These are phyloP conservation scores for Otolemur garnettii DNA, from an alignment of 2,113 vertebrate genomes.

Conservation along the genomic window DNA sequence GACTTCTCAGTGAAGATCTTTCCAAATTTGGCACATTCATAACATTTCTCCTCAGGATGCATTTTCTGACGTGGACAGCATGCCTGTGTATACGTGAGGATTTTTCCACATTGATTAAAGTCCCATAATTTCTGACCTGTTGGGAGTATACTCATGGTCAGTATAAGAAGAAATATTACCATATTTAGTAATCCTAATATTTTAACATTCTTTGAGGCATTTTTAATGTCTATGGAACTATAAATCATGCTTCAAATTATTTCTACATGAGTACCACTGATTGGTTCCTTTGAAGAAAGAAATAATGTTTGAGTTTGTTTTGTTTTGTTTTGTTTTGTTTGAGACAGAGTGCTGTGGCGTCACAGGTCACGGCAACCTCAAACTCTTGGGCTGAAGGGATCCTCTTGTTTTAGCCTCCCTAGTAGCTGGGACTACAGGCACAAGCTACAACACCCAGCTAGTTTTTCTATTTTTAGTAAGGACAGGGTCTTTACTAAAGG, in stretches of 20 bases:
- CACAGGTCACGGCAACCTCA: too few species aligned
- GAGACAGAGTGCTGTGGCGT: too few species aligned
- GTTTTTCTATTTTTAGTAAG: too few species aligned
- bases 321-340: too few species aligned
- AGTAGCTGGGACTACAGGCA: too few species aligned
- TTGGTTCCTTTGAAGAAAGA: background rate
- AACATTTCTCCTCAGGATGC: conserved; percentile 55
- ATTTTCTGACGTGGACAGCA: conserved; percentile 69
- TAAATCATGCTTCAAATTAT: conserved; percentile 60
- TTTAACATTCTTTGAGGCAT: conserved; percentile 36
- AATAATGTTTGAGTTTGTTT: background rate
- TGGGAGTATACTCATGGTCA: background rate
- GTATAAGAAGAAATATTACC: conserved; percentile 38
- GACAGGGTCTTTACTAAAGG: too few species aligned
- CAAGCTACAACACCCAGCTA: too few species aligned
- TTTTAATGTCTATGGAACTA: conserved; percentile 34
- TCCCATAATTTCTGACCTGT: conserved; percentile 63
- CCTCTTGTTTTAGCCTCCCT: too few species aligned
- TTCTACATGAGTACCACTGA: background rate
- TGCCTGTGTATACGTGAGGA: conserved; percentile 64
- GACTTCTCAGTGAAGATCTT: conserved; percentile 63
- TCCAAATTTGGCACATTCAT: conserved; percentile 50
- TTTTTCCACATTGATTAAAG: conserved; percentile 61
- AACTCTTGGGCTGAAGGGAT: too few species aligned
- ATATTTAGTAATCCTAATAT: conserved; percentile 12